Evolutionary conservation across 2,888 invertebrate species (phyloP).

Genomic region (Esperia sulphurella): DNA sequence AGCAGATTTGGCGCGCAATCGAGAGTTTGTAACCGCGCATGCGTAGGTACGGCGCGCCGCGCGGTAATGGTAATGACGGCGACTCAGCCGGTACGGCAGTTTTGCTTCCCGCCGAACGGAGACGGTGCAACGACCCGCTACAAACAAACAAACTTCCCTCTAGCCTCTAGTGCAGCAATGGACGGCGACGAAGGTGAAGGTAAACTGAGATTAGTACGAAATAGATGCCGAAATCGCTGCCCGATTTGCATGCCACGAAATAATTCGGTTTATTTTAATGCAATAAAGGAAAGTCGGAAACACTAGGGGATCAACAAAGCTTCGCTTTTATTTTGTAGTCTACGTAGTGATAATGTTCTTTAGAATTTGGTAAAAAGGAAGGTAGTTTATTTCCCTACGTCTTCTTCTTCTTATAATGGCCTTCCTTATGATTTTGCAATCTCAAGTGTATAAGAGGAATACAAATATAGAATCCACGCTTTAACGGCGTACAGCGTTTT

Average conservation of each 20-base stretch:
- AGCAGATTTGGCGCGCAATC: constrained; percentile 39
- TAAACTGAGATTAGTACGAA: constrained; percentile 38
- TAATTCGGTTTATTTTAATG: not conserved
- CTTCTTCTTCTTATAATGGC: too few relatives aligned
- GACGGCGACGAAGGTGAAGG: constrained; percentile 55
- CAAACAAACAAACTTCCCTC: constrained; percentile 28
- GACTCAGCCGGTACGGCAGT: constrained; percentile 45
- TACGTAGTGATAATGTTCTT: too few relatives aligned
- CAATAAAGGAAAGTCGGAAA: not conserved
- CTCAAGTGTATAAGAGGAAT: too few relatives aligned
- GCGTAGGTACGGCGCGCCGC: constrained; percentile 53
- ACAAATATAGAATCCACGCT: too few relatives aligned
- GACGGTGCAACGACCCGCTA: constrained; percentile 43
- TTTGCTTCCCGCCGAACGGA: constrained; percentile 60
- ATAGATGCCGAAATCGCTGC: constrained; percentile 36
- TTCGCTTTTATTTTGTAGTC: too few relatives aligned
- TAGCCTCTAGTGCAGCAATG: constrained; percentile 17
- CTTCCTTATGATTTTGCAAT: too few relatives aligned
- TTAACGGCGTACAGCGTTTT: too few relatives aligned
- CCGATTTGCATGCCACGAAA: constrained; percentile 17
- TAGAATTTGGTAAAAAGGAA: too few relatives aligned
- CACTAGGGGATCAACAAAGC: too few relatives aligned
- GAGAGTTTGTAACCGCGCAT: constrained; percentile 46
- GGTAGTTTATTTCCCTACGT: too few relatives aligned
- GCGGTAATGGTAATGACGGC: constrained; percentile 64